Evolutionary conservation across 2,888 invertebrate genomes (phyloP), one percentile per base, ranked within the genome.

Genomic region (Caradrina clavipalpis): DNA sequence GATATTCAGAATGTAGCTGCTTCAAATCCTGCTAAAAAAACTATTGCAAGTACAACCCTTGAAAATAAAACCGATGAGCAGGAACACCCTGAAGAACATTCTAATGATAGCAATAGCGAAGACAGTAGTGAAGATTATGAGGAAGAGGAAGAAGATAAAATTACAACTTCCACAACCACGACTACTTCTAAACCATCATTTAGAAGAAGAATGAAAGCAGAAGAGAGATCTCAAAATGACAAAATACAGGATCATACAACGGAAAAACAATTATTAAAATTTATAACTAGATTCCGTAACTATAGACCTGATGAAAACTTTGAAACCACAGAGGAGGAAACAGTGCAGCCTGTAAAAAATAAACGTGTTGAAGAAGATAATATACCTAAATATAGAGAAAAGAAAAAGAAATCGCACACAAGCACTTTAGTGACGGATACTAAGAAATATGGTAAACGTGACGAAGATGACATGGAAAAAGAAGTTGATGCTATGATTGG

Each of bases 391-490:
- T 94, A 92, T 67, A 90, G 89, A 78, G 95, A 94, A 85, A 95
- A 95, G 85, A 94, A 94, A 82, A 95, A 91, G 59, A 95, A 95
- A 79, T 89, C 88, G 17, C 87, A 91, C 10, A 92, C 94, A 81
- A 95, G 93, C 35, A 96, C 96, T 4, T 83, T 94, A 69, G 94
- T 96, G 1, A 96, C 96, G 5, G 96, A 96, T 62, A 92, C 94
- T 35, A 91, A 94, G 75, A 90, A 88, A 19, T 96, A 96, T 76
- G 95, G 94, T 7, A 90, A 93, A 73, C 70, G 95, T 76, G 92
- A 87, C 51, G 88, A 91, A 39, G 91, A 92, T 61, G 91, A 95
- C 68, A 88, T 89, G 86, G 88, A 80, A 80, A 90, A 90, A 76
- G 93, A 95, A 87, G 90, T 95, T 8, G 95, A 96, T 85, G 90